A percentile compares a stretch with the other conserved stretches of the same genome.
Evolutionary conservation across 2,113 vertebrate species (phyloP).

Genomic region (Strix uralensis): DNA sequence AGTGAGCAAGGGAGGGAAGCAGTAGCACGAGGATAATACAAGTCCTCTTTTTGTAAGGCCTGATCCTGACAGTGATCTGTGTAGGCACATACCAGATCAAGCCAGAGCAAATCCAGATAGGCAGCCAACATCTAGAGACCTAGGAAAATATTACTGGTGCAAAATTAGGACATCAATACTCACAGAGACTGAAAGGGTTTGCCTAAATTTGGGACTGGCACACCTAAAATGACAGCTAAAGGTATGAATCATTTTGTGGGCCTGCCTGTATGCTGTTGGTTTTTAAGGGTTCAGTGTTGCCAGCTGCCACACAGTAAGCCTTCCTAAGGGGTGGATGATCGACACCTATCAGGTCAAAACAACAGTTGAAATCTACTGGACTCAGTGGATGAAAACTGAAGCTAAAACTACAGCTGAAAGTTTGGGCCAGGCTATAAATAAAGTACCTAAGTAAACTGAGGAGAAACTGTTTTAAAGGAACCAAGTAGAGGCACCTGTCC

Average conservation of each 20-base stretch:
- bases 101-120: not conserved
- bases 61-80: not conserved
- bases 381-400: not conserved
- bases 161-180: not conserved
- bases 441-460: not conserved
- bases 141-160: not conserved
- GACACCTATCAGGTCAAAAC: not conserved
- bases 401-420: not conserved
- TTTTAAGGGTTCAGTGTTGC: not conserved
- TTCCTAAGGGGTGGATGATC: not conserved
- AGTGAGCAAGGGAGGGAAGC: not conserved
- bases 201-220: not conserved
- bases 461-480: not conserved
- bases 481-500: not conserved
- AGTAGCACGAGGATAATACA: not conserved
- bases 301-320: not conserved
- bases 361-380: not conserved
- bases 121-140: not conserved
- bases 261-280: not conserved
- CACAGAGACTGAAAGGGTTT: not conserved
- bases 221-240: not conserved
- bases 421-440: not conserved
- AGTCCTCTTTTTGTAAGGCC: not conserved
- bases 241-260: not conserved
- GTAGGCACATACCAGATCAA: not conserved